Percentiles rank a stretch among this genome's conserved stretches.
Evolutionary conservation across 23 tunicate genomes (phyloP).

Genomic region (Ciona savignyi): DNA sequence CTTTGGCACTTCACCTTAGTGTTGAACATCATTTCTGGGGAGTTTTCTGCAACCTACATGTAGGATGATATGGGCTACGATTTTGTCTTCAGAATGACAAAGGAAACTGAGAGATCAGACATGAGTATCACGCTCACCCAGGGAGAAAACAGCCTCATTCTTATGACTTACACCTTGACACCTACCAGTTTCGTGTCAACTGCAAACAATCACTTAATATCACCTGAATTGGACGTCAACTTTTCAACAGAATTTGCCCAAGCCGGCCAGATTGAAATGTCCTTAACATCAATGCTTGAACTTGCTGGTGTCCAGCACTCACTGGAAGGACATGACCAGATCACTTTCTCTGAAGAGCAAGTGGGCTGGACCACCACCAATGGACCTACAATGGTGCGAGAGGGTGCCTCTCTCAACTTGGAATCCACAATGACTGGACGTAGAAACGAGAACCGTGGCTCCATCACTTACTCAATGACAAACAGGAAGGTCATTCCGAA

Average conservation of each 20-base stretch:
- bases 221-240: neutral
- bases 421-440: neutral
- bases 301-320: neutral
- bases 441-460: neutral
- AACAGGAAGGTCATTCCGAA: neutral
- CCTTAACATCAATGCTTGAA: neutral
- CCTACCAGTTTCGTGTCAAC: neutral
- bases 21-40: neutral
- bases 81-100: neutral
- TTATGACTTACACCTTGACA: neutral
- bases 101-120: neutral
- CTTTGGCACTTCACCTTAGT: conserved; percentile 10
- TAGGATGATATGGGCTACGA: conserved; percentile 22
- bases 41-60: neutral
- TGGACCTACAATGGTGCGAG: neutral
- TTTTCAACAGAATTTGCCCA: neutral
- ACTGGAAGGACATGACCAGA: neutral
- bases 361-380: neutral
- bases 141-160: neutral
- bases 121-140: neutral
- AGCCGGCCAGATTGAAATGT: neutral
- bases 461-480: neutral
- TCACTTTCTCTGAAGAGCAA: neutral
- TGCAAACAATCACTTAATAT: neutral
- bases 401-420: neutral